Percentiles rank a stretch among this genome's conserved stretches.
phyloP scores from a whole-genome alignment of 1,140 invertebrate genomes.

The Cyclargus thomasi region DNA sequence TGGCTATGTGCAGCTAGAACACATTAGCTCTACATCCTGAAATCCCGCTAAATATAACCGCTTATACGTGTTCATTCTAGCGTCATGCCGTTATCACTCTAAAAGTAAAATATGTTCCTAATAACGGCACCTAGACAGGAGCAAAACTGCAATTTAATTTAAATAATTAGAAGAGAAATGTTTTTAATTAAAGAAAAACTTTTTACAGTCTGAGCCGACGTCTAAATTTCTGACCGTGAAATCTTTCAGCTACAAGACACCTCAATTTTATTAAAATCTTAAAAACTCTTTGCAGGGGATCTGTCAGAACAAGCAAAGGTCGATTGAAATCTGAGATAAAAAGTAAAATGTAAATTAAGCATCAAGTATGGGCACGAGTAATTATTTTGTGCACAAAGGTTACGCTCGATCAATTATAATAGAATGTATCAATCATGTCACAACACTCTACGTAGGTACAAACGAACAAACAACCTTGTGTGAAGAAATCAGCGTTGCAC shows the following conservation, averaged over 20 bases:
- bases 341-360: neutral
- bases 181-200: too few relatives aligned
- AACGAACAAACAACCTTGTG: slow-evolving; percentile 3
- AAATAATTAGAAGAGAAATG: too few relatives aligned
- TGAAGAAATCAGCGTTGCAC: slow-evolving; percentile 1
- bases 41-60: neutral
- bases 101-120: neutral
- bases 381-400: neutral
- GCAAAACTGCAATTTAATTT: neutral
- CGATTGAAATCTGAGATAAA: neutral
- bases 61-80: neutral
- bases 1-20: neutral
- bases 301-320: neutral
- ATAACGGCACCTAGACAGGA: neutral
- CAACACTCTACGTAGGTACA: neutral
- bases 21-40: slow-evolving; percentile 2
- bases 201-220: too few relatives aligned
- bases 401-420: neutral
- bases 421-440: neutral
- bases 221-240: neutral
- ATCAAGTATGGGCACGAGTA: neutral
- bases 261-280: neutral
- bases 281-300: neutral
- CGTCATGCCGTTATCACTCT: neutral
- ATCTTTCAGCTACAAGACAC: neutral